Evolutionary conservation across 2,797 vertebrate genomes (phyloP), one percentile per base, ranked within the genome.

Genomic region (Miichthys miiuy): DNA sequence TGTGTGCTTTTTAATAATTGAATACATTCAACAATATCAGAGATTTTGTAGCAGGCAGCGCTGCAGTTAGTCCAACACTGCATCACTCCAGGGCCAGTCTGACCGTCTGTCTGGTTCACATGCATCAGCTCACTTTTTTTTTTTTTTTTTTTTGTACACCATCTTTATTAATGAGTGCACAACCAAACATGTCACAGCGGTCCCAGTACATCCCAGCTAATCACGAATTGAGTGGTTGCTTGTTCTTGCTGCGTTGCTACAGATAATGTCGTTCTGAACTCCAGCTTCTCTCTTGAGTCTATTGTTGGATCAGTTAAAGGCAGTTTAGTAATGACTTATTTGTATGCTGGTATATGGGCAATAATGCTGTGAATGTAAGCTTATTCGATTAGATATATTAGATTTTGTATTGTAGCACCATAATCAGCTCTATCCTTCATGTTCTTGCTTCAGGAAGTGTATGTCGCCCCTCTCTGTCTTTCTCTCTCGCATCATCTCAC

Each of bases 181-280:
- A 54, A 13, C 44, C 12, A 57, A 41, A 61, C 73, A 61, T 25
- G 72, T 61, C 57, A 25, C 55, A 74, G 62, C 72, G 67, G 68
- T 54, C 68, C 41, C 63, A 23, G 18, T 50, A 13, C 13, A 68
- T 85, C 52, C 27, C 62, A 47, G 54, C 61, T 75, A 60, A 74
- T 83, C 62, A 58, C 25, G 20, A 72, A 55, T 25, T 16, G 51
- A 72, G 50, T 51, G 51, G 46, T 34, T 77, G 72, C 69, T 72
- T 77, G 66, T 68, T 38, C 8, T 9, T 38, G 47, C 77, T 27
- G 30, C 23, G 68, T n/a, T 2, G 52, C 52, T 48, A 18, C 6
- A 67, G 67, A 48, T 80, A 75, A 83, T 79, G 72, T 79, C 17
- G 60, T 78, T 82, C 38, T 55, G 67, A 58, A 71, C 55, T 68